Evolutionary conservation across 2,797 vertebrate species (phyloP).

Genomic region (Danio tinwini): DNA sequence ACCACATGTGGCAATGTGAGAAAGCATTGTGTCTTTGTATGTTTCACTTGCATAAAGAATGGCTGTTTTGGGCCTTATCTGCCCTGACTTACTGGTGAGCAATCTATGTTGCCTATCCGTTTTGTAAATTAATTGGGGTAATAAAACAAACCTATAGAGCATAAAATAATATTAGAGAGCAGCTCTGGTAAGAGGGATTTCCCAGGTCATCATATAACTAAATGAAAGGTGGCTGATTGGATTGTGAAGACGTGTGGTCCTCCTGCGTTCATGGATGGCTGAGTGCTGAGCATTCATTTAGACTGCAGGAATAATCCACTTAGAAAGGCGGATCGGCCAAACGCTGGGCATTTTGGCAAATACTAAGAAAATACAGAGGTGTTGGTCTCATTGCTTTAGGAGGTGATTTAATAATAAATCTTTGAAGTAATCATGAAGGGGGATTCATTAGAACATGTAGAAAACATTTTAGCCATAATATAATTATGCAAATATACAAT

Average conservation of each 20-base stretch:
- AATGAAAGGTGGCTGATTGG: conserved; percentile 54
- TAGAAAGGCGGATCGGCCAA: conserved; percentile 34
- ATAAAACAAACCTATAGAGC: conserved; percentile 60
- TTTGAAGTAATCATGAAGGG: conserved; percentile 1
- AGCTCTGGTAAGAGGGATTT: conserved; percentile 50
- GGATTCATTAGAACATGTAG: too few relatives aligned
- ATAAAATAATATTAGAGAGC: conserved; percentile 55
- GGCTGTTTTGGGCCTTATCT: neutral
- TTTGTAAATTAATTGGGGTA: conserved; percentile 58
- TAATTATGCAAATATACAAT: too few relatives aligned
- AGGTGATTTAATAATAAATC: conserved; percentile 27
- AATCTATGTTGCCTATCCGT: conserved; percentile 44
- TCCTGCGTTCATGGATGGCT: conserved; percentile 54
- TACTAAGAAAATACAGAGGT: neutral
- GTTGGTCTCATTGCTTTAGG: conserved; percentile 19
- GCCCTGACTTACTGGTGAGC: neutral
- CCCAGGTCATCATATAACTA: conserved; percentile 56
- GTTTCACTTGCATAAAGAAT: neutral
- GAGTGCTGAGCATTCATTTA: conserved; percentile 52
- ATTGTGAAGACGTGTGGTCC: conserved; percentile 51
- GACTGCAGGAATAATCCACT: conserved; percentile 56
- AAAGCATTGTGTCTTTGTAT: neutral
- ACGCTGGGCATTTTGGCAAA: conserved; percentile 24
- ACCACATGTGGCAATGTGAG: neutral
- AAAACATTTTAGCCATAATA: neutral